Conservation (phyloP, 2,888 invertebrate genomes). For the Cremastobaeus sp. region DNA sequence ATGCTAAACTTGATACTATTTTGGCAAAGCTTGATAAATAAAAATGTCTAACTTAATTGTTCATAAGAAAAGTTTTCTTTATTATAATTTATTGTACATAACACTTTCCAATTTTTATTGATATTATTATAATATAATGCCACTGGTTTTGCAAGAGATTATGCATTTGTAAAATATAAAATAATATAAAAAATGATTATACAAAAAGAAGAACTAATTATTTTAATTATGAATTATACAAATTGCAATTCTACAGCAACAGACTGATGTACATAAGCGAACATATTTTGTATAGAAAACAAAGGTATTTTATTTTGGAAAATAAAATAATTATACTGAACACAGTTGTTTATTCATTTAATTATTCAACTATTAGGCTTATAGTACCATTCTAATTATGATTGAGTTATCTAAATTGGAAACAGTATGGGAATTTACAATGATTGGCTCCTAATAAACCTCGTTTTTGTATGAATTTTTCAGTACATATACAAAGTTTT, state of each 20-base stretch:
- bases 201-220: slow-evolving; percentile 19
- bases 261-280: slow-evolving; percentile 37
- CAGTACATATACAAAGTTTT: too few relatives aligned
- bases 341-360: slow-evolving; percentile 18
- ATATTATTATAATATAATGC: background rate
- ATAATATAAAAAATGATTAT: slow-evolving; percentile 1
- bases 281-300: slow-evolving; percentile 55
- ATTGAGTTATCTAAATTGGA: too few relatives aligned
- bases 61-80: slow-evolving; percentile 3
- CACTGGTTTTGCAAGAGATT: too few relatives aligned
- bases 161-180: background rate
- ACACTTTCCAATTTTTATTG: background rate
- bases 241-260: slow-evolving; percentile 18
- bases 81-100: slow-evolving; percentile 1
- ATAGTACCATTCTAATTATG: background rate
- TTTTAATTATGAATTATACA: slow-evolving; percentile 15
- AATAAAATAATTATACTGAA: slow-evolving; percentile 24
- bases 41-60: slow-evolving; percentile 5
- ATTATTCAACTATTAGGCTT: background rate
- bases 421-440: too few relatives aligned
- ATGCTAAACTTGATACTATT: slow-evolving; percentile 75
- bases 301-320: slow-evolving; percentile 27
- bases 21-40: slow-evolving; percentile 36
- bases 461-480: too few relatives aligned
- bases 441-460: too few relatives aligned